These are phyloP conservation scores for Chlorops oryzae DNA, from an alignment of 1,140 invertebrate genomes.

Conservation along the genomic window DNA sequence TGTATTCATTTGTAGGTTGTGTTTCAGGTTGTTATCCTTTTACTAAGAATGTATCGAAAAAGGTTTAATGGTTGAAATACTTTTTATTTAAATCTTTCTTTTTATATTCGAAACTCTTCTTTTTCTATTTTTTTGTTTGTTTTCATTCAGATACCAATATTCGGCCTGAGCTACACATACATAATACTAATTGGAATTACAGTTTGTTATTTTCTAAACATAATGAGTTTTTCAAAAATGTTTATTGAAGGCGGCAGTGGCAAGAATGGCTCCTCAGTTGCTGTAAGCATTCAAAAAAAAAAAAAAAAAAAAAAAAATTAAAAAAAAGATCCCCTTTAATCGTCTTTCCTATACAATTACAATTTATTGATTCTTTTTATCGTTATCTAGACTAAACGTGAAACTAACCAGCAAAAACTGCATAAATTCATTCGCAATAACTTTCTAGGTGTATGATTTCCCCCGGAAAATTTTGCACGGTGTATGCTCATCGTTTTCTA, in stretches of 20 bases:
- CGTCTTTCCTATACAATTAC: too few relatives aligned
- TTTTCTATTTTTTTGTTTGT: background rate
- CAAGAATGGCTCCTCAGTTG: slow-evolving; percentile 89
- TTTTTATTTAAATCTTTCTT: background rate
- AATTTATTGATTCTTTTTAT: too few relatives aligned
- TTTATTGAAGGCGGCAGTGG: slow-evolving; percentile 82
- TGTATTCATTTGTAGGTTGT: too few relatives aligned
- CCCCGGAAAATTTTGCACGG: too few relatives aligned
- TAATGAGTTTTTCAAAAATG: slow-evolving; percentile 61
- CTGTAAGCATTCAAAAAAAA: slow-evolving; percentile 64
- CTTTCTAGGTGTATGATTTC: too few relatives aligned
- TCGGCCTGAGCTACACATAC: slow-evolving; percentile 53
- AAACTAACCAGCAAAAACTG: too few relatives aligned
- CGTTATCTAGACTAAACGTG: too few relatives aligned
- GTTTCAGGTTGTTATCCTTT: too few relatives aligned
- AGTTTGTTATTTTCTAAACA: slow-evolving; percentile 58
- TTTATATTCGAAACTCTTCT: background rate
- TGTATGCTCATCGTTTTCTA: too few relatives aligned
- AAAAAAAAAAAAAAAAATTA: slow-evolving; percentile 1
- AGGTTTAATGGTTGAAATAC: too few relatives aligned
- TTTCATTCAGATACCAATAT: slow-evolving; percentile 58
- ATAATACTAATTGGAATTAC: slow-evolving; percentile 57
- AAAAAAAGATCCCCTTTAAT: background rate
- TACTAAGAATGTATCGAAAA: too few relatives aligned
- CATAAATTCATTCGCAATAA: too few relatives aligned